Percentiles rank a stretch among this genome's conserved stretches.
phyloP scores from a whole-genome alignment of 2,797 vertebrate species.

The Remorina albescens region DNA sequence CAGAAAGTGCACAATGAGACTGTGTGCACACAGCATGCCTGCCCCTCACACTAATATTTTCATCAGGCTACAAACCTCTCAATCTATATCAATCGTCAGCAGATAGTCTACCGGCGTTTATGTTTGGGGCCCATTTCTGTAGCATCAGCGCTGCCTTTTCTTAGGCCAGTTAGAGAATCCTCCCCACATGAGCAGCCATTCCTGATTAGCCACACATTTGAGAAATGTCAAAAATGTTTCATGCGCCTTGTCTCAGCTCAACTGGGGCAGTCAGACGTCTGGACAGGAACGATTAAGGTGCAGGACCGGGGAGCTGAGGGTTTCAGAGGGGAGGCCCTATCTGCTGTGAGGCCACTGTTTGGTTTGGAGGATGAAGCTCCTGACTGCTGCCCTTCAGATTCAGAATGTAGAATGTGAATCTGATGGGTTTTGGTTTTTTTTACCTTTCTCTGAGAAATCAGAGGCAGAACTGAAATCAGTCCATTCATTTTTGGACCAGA shows the following conservation, averaged over 20 bases:
- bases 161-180: slow-evolving; percentile 54
- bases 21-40: slow-evolving; percentile 4
- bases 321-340: slow-evolving; percentile 31
- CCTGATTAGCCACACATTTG: slow-evolving; percentile 82
- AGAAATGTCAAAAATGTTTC: slow-evolving; percentile 83
- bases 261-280: slow-evolving; percentile 59
- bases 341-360: slow-evolving; percentile 31
- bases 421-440: slow-evolving; percentile 8
- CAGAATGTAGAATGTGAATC: background rate
- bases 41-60: slow-evolving; percentile 8
- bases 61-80: slow-evolving; percentile 30
- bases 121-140: slow-evolving; percentile 33
- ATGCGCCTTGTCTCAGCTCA: slow-evolving; percentile 61
- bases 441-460: slow-evolving; percentile 36
- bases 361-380: slow-evolving; percentile 22
- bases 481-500: background rate
- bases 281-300: slow-evolving; percentile 48
- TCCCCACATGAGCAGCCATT: slow-evolving; percentile 73
- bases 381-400: background rate
- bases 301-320: slow-evolving; percentile 10
- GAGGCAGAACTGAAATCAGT: slow-evolving; percentile 11
- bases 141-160: slow-evolving; percentile 18
- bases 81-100: slow-evolving; percentile 39
- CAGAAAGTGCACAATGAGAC: too few species aligned
- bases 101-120: slow-evolving; percentile 19